phyloP scores from a whole-genome alignment of 2,113 vertebrate species.

The Saimiri boliviensis region DNA sequence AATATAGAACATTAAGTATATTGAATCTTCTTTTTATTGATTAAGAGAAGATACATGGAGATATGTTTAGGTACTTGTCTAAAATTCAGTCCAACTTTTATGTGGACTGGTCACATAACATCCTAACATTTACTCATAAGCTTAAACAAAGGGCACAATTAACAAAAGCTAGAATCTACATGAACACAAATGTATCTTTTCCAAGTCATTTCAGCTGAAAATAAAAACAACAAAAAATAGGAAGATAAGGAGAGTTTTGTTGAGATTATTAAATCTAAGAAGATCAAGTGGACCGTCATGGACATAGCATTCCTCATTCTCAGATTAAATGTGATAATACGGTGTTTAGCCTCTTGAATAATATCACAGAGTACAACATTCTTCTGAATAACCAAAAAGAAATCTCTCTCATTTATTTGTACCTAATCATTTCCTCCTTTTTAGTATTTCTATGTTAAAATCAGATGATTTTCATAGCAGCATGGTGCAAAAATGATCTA shows the following conservation, averaged over 20 bases:
- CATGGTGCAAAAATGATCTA: neutral
- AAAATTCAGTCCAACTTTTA: neutral
- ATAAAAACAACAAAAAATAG: neutral
- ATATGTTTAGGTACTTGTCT: neutral
- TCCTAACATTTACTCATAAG: neutral
- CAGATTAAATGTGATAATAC: neutral
- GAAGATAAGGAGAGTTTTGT: neutral
- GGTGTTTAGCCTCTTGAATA: neutral
- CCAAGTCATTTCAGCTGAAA: slow-evolving; percentile 12
- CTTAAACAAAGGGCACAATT: neutral
- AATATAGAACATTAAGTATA: neutral
- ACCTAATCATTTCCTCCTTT: neutral
- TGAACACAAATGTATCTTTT: neutral
- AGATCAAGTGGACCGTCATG: accelerated
- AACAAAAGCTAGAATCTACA: neutral
- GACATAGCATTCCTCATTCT: neutral
- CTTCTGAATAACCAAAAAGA: neutral
- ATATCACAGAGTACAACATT: neutral
- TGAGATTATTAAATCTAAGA: neutral
- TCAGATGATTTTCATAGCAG: neutral
- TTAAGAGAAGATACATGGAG: neutral
- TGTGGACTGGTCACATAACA: neutral
- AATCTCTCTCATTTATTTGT: neutral
- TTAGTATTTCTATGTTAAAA: neutral
- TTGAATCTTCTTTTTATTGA: slow-evolving; percentile 16